Evolutionary conservation across 2,797 vertebrate genomes (phyloP), one percentile per base, ranked within the genome.

Genomic region (Periophthalmus magnuspinnatus): DNA sequence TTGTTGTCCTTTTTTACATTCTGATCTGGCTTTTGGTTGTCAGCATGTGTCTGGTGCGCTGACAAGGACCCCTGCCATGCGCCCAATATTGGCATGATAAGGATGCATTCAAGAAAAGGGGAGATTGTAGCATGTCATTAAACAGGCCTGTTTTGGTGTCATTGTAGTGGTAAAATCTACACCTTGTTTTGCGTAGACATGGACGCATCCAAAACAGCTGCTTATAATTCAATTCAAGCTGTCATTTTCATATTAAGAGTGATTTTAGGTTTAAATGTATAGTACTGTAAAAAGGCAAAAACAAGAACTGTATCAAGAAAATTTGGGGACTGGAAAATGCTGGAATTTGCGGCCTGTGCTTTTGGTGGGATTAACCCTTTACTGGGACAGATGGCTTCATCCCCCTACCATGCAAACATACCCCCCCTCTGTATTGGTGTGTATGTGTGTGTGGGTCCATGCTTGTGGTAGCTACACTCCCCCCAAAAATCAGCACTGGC

Each of bases 321-420:
- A 60, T 84, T 76, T 83, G 72, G 85, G 80, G 81, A 83, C 88
- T 91, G 84, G 87, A 94, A 94, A 93, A 92, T 84, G 88, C 88
- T 92, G 84, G 88, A 84, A 84, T 90, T 65, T 82, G 87, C 74
- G 75, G 86, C 80, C 84, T 85, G 86, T 88, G 84, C 85, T 90
- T 90, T 88, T 89, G 86, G 85, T 84, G 91, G 92, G 93, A 93
- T 95, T 95, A 94, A 95, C 95, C 92, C 93, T 90, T 79, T 88
- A 81, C 73, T 86, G 60, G 86, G 90, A 89, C 93, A 93, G 93
- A 94, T 93, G 92, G 90, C 88, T 88, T 59, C 86, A 68, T 89
- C 84, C 88, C 89, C 86, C 89, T 86, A 80, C 78, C 52, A 84
- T 81, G 89, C 81, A 80, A 82, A 86, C 85, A 88, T 80, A 83